phyloP scores from a whole-genome alignment of 2,888 invertebrate species.

The Melanostoma mellinum region DNA sequence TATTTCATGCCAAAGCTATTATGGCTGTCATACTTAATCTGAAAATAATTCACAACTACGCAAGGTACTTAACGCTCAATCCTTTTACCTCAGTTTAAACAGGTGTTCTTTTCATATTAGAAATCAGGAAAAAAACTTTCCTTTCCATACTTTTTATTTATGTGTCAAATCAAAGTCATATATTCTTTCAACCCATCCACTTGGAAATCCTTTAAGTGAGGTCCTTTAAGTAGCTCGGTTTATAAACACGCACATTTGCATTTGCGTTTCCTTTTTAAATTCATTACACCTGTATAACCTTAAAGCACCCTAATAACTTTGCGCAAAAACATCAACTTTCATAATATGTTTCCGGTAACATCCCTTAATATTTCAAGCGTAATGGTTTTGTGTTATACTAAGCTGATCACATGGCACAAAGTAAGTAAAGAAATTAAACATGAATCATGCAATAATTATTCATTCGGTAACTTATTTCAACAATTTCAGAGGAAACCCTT shows the following conservation, averaged over 20 bases:
- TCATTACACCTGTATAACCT: conserved; percentile 33
- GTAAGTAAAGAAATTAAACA: conserved; percentile 70
- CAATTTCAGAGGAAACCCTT: conserved; percentile 63
- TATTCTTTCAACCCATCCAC: no score
- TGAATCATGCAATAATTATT: conserved; percentile 73
- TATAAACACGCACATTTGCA: background rate
- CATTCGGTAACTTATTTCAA: conserved; percentile 71
- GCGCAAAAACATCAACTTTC: conserved; percentile 33
- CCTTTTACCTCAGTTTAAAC: no score
- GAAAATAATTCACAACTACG: no score
- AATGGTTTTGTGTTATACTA: conserved; percentile 71
- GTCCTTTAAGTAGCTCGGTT: background rate
- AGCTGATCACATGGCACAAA: conserved; percentile 72
- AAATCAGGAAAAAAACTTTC: no score
- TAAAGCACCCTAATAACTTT: conserved; percentile 50
- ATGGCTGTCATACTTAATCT: no score
- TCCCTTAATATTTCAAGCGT: conserved; percentile 65
- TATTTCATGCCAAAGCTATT: no score
- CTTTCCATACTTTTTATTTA: no score
- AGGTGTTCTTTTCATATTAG: no score
- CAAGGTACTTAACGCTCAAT: no score
- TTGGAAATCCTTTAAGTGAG: background rate
- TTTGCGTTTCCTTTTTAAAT: conserved; percentile 9
- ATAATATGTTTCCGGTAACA: conserved; percentile 58
- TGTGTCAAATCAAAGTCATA: no score